Evolutionary conservation across 2,113 vertebrate species (phyloP).

Genomic region (Bucco capensis): DNA sequence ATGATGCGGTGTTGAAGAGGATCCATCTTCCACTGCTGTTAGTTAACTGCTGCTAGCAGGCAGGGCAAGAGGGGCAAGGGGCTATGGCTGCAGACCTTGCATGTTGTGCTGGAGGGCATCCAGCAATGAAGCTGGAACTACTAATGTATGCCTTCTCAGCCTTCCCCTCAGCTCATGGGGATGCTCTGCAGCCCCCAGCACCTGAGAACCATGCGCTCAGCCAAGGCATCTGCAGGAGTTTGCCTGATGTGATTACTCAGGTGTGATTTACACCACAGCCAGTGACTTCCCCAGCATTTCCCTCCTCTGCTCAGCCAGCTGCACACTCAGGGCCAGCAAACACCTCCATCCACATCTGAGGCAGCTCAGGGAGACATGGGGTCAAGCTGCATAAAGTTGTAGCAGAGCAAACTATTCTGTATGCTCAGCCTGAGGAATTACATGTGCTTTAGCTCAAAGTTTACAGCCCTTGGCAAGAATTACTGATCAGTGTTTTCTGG

Average conservation of each 20-base stretch:
- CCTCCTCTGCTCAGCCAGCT: not conserved
- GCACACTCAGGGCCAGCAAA: not conserved
- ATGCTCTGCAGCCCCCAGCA: not conserved
- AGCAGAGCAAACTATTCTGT: too few species aligned
- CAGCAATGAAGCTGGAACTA: not conserved
- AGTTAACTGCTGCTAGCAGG: not conserved
- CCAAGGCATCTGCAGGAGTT: not conserved
- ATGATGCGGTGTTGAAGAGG: not conserved
- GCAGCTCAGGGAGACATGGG: not conserved
- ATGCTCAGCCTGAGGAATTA: not conserved
- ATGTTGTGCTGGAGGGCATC: rapidly evolving
- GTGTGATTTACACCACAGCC: not conserved
- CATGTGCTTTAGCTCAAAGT: not conserved
- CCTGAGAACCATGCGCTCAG: rapidly evolving
- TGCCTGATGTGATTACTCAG: not conserved
- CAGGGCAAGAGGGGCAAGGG: not conserved
- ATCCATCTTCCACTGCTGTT: not conserved
- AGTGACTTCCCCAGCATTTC: not conserved
- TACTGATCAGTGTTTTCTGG: rapidly evolving
- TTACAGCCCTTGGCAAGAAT: not conserved
- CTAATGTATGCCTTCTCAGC: rapidly evolving
- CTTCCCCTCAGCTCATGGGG: not conserved
- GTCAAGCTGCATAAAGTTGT: not conserved
- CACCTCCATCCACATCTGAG: rapidly evolving
- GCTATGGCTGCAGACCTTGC: not conserved